A percentile compares a stretch with the other conserved stretches of the same genome.
Evolutionary conservation across 2,797 vertebrate genomes (phyloP).

Genomic region (Philypnodon macrostomus): DNA sequence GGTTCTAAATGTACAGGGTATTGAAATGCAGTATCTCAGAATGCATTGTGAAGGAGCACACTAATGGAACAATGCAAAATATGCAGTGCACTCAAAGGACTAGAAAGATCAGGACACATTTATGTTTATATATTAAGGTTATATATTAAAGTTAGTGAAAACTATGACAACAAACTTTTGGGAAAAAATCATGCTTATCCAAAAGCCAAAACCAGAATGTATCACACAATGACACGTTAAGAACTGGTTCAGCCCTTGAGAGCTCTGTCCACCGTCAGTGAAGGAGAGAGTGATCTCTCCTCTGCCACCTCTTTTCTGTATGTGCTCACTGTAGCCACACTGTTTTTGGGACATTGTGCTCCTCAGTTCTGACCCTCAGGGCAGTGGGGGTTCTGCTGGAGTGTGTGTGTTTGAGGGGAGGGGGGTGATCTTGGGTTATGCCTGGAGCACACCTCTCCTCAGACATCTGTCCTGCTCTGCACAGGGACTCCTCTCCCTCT

Average conservation of each 20-base stretch:
- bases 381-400: conserved; percentile 25
- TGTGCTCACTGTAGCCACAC: no score
- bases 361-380: conserved; percentile 57
- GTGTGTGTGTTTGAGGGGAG: conserved; percentile 1
- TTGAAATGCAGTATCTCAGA: background rate
- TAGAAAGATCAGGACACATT: background rate
- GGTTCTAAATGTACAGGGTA: background rate
- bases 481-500: conserved; percentile 38
- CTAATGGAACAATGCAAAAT: background rate
- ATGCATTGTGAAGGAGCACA: background rate
- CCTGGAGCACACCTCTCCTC: conserved; percentile 58
- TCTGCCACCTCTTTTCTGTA: no score
- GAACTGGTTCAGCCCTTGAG: no score
- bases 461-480: conserved; percentile 61
- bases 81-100: background rate
- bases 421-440: no score
- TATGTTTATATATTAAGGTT: background rate
- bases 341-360: conserved; percentile 48
- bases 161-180: no score
- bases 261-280: no score
- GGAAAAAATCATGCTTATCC: no score
- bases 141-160: no score
- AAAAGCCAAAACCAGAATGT: no score
- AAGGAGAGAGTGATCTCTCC: no score
- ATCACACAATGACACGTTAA: no score